These are phyloP conservation scores for Taurulus bubalis DNA, from an alignment of 2,113 vertebrate species.

Conservation along the genomic window DNA sequence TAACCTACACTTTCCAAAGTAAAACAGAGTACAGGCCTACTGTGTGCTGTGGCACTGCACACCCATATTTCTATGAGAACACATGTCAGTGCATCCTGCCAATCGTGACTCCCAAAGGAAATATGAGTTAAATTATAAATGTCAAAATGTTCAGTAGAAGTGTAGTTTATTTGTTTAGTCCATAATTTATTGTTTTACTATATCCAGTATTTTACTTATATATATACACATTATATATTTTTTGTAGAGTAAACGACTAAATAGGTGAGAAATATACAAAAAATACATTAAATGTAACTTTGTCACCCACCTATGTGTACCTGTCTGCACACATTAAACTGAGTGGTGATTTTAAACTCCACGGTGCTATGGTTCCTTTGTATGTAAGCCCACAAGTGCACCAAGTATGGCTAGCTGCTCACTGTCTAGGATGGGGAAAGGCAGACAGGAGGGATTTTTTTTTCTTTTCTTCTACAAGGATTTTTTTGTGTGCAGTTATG, in stretches of 20 bases:
- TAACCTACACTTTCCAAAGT: slow-evolving; percentile 44
- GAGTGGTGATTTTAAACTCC: slow-evolving; percentile 33
- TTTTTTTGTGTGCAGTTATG: slow-evolving; percentile 87
- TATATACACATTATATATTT: not conserved
- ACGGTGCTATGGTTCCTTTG: slow-evolving; percentile 36
- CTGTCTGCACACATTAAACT: slow-evolving; percentile 7
- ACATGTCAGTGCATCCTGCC: not conserved
- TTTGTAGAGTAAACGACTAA: not conserved
- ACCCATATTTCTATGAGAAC: not conserved
- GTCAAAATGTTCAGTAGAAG: not conserved
- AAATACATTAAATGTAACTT: not conserved
- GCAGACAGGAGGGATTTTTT: slow-evolving; percentile 66
- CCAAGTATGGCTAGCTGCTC: slow-evolving; percentile 64
- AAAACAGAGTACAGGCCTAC: not conserved
- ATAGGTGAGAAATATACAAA: not conserved
- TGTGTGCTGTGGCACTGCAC: not conserved
- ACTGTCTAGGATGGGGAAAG: slow-evolving; percentile 67
- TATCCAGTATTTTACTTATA: not conserved
- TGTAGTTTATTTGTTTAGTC: not conserved
- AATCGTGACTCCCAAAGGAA: not conserved
- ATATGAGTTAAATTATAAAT: not conserved
- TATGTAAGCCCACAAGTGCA: slow-evolving; percentile 52
- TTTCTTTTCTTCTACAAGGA: slow-evolving; percentile 80
- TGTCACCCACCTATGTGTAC: not conserved
- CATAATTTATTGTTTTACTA: not conserved